phyloP scores from a whole-genome alignment of 2,888 invertebrate genomes.

The Minunthozetes semirufus region DNA sequence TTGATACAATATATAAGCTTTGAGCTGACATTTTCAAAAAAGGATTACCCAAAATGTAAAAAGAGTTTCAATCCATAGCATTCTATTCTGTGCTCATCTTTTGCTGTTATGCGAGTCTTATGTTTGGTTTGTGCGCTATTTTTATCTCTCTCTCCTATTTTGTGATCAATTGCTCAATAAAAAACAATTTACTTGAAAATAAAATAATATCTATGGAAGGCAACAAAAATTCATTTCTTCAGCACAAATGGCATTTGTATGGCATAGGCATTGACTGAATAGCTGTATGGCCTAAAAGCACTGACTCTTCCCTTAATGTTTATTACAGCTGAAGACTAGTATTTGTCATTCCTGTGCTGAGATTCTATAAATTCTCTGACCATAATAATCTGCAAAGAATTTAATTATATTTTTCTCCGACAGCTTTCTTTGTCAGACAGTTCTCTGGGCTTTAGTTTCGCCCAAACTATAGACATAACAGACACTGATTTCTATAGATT shows the following conservation, averaged over 20 bases:
- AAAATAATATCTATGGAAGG: neutral
- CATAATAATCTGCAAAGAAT: conserved; percentile 31
- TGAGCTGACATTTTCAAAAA: neutral
- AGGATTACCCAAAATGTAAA: neutral
- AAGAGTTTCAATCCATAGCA: neutral
- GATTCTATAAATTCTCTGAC: conserved; percentile 31
- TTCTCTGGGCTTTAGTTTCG: neutral
- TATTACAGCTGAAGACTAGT: conserved; percentile 15
- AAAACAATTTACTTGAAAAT: conserved; percentile 25
- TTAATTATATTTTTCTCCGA: conserved; percentile 25
- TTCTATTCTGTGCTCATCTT: neutral
- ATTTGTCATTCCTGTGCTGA: conserved; percentile 25
- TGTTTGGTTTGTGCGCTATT: neutral
- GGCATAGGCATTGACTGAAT: neutral
- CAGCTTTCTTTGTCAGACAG: conserved; percentile 4
- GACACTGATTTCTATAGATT: neutral
- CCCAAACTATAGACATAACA: neutral
- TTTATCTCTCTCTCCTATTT: neutral
- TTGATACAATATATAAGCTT: neutral
- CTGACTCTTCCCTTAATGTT: conserved; percentile 15
- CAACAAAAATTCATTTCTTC: conserved; percentile 22
- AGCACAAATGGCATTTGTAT: neutral
- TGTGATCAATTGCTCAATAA: conserved; percentile 21
- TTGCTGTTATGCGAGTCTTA: neutral
- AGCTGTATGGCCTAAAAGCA: conserved; percentile 10